Evolutionary conservation across 2,113 vertebrate genomes (phyloP).

Genomic region (Oplegnathus fasciatus): DNA sequence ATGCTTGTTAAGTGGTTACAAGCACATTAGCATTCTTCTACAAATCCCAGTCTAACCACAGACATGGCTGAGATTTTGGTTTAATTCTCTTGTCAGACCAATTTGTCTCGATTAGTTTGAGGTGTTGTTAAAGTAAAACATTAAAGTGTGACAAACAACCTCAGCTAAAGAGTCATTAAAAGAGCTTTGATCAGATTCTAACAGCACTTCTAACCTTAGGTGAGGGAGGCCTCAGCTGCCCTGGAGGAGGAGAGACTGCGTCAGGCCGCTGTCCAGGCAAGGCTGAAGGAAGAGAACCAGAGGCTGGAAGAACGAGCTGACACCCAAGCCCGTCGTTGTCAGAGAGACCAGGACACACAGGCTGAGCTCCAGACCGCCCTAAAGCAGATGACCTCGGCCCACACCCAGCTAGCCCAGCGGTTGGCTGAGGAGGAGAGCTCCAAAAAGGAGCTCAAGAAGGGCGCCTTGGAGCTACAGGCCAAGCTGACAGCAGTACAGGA

Average conservation of each 20-base stretch:
- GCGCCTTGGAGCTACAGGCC: conserved; percentile 82
- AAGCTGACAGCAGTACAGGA: conserved; percentile 82
- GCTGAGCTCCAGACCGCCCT: conserved; percentile 86
- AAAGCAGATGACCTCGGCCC: conserved; percentile 85
- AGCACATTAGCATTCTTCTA: neutral
- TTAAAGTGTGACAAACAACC: neutral
- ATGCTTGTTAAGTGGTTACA: neutral
- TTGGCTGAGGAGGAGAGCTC: conserved; percentile 87
- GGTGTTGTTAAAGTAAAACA: neutral
- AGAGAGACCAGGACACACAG: conserved; percentile 76
- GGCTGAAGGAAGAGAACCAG: conserved; percentile 87
- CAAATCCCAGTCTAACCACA: conserved; percentile 1
- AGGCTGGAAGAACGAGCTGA: conserved; percentile 84
- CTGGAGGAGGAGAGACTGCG: conserved; percentile 85
- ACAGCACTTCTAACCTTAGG: conserved; percentile 51
- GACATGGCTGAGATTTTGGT: neutral
- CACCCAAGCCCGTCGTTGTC: conserved; percentile 71
- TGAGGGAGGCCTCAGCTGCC: conserved; percentile 80
- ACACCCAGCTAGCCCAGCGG: conserved; percentile 84
- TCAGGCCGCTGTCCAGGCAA: conserved; percentile 81
- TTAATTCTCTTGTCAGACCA: neutral
- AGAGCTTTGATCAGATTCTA: conserved; percentile 23
- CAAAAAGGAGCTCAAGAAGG: conserved; percentile 85
- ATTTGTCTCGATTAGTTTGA: conserved; percentile 19
- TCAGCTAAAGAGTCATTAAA: neutral